phyloP scores from a whole-genome alignment of 2,113 vertebrate genomes.

The Amblyornis subalaris region DNA sequence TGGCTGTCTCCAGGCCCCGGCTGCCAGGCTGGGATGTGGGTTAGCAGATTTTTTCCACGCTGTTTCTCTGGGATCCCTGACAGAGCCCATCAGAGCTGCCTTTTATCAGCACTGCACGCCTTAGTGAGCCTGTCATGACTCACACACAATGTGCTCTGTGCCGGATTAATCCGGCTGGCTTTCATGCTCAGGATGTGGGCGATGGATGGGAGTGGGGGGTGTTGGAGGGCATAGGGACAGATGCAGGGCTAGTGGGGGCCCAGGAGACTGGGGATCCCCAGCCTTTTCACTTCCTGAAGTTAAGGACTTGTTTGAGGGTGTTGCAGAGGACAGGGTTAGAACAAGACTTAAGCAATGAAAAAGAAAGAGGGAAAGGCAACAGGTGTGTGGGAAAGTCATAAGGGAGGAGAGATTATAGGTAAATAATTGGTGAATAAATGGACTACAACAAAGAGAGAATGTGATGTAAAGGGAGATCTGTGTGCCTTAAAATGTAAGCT shows the following conservation, averaged over 20 bases:
- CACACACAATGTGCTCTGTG: conserved; percentile 83
- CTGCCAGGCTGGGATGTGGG: conserved; percentile 49
- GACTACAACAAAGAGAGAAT: conserved; percentile 2
- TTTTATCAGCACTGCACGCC: conserved; percentile 82
- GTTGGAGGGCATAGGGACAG: not conserved
- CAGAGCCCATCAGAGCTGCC: conserved; percentile 75
- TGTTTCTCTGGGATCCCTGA: conserved; percentile 63
- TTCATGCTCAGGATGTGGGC: conserved; percentile 64
- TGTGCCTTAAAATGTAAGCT: not conserved
- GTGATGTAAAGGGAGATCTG: conserved; percentile 3
- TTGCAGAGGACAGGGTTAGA: not conserved
- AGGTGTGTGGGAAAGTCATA: conserved; percentile 10
- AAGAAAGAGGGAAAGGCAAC: not conserved
- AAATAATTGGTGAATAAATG: conserved; percentile 13
- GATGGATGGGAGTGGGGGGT: not conserved
- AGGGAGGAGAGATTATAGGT: conserved; percentile 4
- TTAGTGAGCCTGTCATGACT: conserved; percentile 85
- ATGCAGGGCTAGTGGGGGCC: not conserved
- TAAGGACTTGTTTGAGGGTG: not conserved
- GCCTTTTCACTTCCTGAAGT: not conserved
- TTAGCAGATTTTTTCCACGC: conserved; percentile 57
- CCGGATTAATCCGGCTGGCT: conserved; percentile 78
- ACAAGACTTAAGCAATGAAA: not conserved
- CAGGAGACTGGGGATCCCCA: not conserved
- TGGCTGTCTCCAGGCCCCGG: not conserved